Evolutionary conservation across 2,888 invertebrate species (phyloP).

Genomic region (Lymantria dispar): DNA sequence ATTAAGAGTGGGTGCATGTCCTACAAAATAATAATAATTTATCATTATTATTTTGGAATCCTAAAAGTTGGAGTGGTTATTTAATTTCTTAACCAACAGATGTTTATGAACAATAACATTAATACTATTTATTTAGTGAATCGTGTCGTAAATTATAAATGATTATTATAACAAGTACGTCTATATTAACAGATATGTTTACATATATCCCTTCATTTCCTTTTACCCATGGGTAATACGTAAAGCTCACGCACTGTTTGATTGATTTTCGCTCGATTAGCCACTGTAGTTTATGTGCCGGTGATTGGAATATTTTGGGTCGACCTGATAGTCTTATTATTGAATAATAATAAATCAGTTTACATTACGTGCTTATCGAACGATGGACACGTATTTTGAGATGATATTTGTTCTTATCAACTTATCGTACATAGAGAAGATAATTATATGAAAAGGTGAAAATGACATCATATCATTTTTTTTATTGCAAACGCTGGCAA

Average conservation of each 20-base stretch:
- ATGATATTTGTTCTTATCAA: no score
- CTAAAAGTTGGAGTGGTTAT: no score
- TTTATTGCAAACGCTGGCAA: no score
- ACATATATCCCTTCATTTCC: slow-evolving; percentile 13
- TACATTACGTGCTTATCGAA: neutral
- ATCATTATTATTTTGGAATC: no score
- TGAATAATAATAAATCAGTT: neutral
- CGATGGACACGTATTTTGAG: no score
- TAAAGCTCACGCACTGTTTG: slow-evolving; percentile 11
- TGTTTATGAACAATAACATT: no score
- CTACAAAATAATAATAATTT: no score
- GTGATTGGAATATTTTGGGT: slow-evolving; percentile 3
- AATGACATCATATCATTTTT: no score
- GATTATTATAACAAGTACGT: neutral
- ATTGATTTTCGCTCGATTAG: slow-evolving; percentile 14
- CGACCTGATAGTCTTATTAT: neutral
- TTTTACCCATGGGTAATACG: slow-evolving; percentile 11
- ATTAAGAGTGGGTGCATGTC: no score
- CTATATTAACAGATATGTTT: slow-evolving; percentile 1
- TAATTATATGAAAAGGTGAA: no score
- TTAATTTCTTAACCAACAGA: no score
- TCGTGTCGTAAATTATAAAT: slow-evolving; percentile 3
- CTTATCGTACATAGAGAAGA: no score
- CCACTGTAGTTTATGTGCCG: neutral
- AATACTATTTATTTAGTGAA: neutral